Conservation (phyloP, 2,888 invertebrate species). For the Aromia moschata region DNA sequence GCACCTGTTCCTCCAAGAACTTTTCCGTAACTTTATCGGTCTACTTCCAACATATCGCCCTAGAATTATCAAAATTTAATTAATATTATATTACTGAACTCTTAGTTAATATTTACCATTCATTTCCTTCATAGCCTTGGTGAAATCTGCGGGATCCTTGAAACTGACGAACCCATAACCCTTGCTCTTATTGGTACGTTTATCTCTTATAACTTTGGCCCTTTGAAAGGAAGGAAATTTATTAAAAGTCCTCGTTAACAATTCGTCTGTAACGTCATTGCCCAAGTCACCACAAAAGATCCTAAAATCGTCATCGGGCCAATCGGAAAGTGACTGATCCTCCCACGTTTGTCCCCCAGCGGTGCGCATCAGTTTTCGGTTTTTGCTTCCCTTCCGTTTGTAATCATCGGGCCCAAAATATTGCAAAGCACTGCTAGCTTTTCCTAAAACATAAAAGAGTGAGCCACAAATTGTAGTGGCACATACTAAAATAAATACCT, state of each 20-base stretch:
- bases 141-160: slow-evolving; percentile 96
- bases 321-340: slow-evolving; percentile 90
- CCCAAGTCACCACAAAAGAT: slow-evolving; percentile 99
- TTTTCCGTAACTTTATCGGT: slow-evolving; percentile 97
- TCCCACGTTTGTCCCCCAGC: slow-evolving; percentile 98
- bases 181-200: slow-evolving; percentile 96
- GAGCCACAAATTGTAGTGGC: background rate
- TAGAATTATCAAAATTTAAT: slow-evolving; percentile 63
- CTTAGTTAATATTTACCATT: slow-evolving; percentile 76
- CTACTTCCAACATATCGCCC: slow-evolving; percentile 98
- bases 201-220: slow-evolving; percentile 96
- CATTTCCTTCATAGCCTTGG: slow-evolving; percentile 99
- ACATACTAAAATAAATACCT: slow-evolving; percentile 51
- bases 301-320: slow-evolving; percentile 98
- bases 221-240: slow-evolving; percentile 92
- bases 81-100: slow-evolving; percentile 5
- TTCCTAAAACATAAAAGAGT: slow-evolving; percentile 48
- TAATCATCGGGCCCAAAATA: slow-evolving; percentile 68
- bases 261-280: slow-evolving; percentile 98
- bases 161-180: slow-evolving; percentile 99
- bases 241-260: slow-evolving; percentile 94
- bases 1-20: slow-evolving; percentile 94
- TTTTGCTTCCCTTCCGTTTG: slow-evolving; percentile 60
- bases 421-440: slow-evolving; percentile 68
- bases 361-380: slow-evolving; percentile 81